Evolutionary conservation across 2,888 invertebrate genomes (phyloP), one percentile per base, ranked within the genome.

Genomic region (Sipha maydis): DNA sequence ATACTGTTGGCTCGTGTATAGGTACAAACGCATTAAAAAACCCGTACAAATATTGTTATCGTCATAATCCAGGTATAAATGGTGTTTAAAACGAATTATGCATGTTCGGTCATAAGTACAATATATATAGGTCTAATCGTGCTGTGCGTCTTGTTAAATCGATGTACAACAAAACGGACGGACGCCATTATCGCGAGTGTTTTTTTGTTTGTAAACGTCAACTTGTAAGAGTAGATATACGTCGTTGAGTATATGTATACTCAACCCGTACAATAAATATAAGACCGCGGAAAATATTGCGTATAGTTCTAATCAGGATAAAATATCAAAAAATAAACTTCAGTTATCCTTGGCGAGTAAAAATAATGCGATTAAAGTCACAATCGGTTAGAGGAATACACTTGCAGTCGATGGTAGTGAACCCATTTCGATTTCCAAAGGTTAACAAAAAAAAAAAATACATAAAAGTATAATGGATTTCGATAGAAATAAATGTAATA

Each of bases 51-150:
- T 41, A 48, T 41, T 1, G 48, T 48, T 48, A 82, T 48, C 31
- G 31, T 48, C 69, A 19, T 28, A 82, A 82, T 21, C 21, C 56
- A 21, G 56, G 56, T 56, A 56, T 41, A 41, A 41, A 41, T 41
- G 34, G 34, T 7, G 25, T 78, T 67, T 19, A 82, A 82, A 83
- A 83, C 71, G 48, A 28, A 71, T 83, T 83, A 83, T 83, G 25
- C 14, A 31, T 48, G 25, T 61, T 17, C 31, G 19, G 11, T 61
- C 19, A 41, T 82, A n/a, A 69, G 28, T 14, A 11, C n/a, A 1
- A n/a, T 69, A 9, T 69, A 28, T 28, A 56, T 21, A 56, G 21
- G 9, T 28, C 0, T 69, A 69, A 69, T 9, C 69, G n/a, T n/a
- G 28, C 11, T 19, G 56, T 56, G 28, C n/a, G 28, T 69, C n/a